Evolutionary conservation across 1,140 invertebrate species (phyloP).

Genomic region (Megalopta genalis): DNA sequence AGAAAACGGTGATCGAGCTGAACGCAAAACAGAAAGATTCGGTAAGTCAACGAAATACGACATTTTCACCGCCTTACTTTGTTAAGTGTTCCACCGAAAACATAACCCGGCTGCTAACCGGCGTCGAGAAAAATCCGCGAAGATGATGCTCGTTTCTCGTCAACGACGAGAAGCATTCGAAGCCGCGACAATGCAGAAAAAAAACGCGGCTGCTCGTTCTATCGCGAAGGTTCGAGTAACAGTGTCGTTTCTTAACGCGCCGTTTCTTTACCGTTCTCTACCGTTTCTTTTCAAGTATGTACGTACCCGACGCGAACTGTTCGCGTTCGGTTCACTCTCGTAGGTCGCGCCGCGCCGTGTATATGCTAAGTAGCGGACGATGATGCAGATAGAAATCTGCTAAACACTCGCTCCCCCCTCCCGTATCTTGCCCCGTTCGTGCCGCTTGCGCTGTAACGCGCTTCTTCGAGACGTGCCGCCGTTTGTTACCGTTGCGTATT

Average conservation of each 20-base stretch:
- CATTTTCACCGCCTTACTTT: neutral
- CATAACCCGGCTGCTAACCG: too few relatives aligned
- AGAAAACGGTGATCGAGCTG: conserved; percentile 73
- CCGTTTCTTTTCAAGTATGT: too few relatives aligned
- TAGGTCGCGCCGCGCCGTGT: conserved; percentile 46
- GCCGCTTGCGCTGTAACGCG: neutral
- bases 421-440: neutral
- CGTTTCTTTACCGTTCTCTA: neutral
- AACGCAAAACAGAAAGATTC: conserved; percentile 69
- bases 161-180: too few relatives aligned
- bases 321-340: conserved; percentile 54
- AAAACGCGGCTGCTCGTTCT: too few relatives aligned
- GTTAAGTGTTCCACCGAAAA: too few relatives aligned
- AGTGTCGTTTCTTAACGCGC: too few relatives aligned
- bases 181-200: too few relatives aligned
- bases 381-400: conserved; percentile 55
- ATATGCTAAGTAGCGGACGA: conserved; percentile 66
- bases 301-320: neutral
- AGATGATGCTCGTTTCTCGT: too few relatives aligned
- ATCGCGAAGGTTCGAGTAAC: too few relatives aligned
- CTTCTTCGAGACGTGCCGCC: neutral
- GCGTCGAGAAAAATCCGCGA: too few relatives aligned
- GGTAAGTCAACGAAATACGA: conserved; percentile 66
- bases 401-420: conserved; percentile 38
- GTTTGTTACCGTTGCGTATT: too few relatives aligned